phyloP scores from a whole-genome alignment of 2,797 vertebrate genomes.

The Lepus oiostolus region DNA sequence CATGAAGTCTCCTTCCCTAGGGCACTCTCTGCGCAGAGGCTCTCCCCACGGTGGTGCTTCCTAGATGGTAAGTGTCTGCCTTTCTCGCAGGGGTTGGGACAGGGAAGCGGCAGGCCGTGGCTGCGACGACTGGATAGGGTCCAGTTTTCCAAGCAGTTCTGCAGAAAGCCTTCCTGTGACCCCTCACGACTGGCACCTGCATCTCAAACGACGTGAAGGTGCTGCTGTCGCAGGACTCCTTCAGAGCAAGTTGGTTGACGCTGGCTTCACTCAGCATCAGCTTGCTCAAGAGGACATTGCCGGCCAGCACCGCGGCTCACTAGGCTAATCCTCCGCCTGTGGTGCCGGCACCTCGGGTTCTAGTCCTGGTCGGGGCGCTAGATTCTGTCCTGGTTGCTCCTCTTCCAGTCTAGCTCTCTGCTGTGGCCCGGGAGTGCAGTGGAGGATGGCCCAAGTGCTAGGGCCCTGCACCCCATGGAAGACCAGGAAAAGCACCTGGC shows the following conservation, averaged over 20 bases:
- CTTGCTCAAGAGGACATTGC: not conserved
- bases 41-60: constrained; percentile 98
- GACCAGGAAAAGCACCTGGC: too few relatives aligned
- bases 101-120: not conserved
- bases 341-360: too few relatives aligned
- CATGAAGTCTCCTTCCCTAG: constrained; percentile 90
- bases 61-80: constrained; percentile 94
- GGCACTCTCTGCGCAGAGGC: constrained; percentile 93
- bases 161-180: not conserved
- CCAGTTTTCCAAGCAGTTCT: not conserved
- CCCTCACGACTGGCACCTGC: not conserved
- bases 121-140: not conserved
- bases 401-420: too few relatives aligned
- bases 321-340: too few relatives aligned
- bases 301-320: too few relatives aligned
- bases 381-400: too few relatives aligned
- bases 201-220: not conserved
- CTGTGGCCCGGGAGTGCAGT: too few relatives aligned
- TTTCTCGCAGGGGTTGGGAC: not conserved
- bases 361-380: too few relatives aligned
- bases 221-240: not conserved
- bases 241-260: not conserved
- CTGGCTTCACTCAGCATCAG: not conserved
- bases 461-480: too few relatives aligned
- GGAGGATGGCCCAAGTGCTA: too few relatives aligned